Evolutionary conservation across 1,140 invertebrate species (phyloP), one percentile per base, ranked within the genome.

Genomic region (Euura saliciscinereae): DNA sequence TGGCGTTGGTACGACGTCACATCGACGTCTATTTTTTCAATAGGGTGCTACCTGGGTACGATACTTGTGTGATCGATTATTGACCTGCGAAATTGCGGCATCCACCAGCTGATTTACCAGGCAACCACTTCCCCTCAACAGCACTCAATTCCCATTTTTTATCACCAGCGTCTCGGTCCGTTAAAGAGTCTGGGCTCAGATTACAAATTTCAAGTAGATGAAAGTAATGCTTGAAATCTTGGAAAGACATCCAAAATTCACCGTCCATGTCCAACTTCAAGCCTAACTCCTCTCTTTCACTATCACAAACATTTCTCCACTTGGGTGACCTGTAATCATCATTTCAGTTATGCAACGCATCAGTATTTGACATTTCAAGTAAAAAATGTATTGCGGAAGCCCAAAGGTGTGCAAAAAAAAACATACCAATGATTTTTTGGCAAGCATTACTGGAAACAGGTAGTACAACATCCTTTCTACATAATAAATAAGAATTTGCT

Each of bases 161-260:
- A 71, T 92, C 94, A 66, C 91, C 91, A 2, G 98, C 86, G 0
- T 28, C 28, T 28, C 96, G 96, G 28, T 28, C 28, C 28, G 28
- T 28, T 28, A 28, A 28, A 28, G 28, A 28, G 79, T 99, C 97
- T 0, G 98, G 97, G 79, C 95, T 97, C 84, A 99, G 93, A 85
- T 99, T 98, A 86, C 98, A 99, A 79, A 99, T 97, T 87, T 99
- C 98, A 72, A 99, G 86, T 81, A 92, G 91, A n/a, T 90, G 90
- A 73, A 95, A 96, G 78, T 92, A 90, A n/a, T 86, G 90, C 5
- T 91, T 85, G 75, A 96, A 96, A 81, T 97, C 95, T 78, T 94
- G 92, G 80, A 92, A 96, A 0, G 94, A 93, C 94, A 97, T 97
- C 98, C 98, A 99, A 87, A 99, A 99, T 88, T 99, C 98, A 59